Evolutionary conservation across 2,113 vertebrate genomes (phyloP).

Genomic region (Cyphomyrus plagiostoma): DNA sequence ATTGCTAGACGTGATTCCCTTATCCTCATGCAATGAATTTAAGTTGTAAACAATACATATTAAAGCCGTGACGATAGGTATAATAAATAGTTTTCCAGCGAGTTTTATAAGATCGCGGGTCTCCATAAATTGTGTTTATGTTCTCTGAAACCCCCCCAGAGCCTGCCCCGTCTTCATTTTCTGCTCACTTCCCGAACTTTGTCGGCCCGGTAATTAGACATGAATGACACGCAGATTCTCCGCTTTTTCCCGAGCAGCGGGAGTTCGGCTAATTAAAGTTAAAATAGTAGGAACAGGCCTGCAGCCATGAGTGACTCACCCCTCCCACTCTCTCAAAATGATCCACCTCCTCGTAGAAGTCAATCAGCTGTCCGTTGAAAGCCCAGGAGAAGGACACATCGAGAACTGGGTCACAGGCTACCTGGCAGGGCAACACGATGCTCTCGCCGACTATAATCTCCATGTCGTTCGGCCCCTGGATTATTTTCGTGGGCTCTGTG

Average conservation of each 20-base stretch:
- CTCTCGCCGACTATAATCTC: conserved; percentile 93
- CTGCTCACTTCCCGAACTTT: not conserved
- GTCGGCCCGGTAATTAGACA: not conserved
- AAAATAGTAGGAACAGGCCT: not conserved
- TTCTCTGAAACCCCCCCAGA: not conserved
- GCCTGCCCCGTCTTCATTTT: not conserved
- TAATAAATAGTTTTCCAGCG: not conserved
- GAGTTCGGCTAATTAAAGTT: not conserved
- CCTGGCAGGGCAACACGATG: conserved; percentile 85
- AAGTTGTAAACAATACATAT: not conserved
- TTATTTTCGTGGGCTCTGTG: conserved; percentile 85
- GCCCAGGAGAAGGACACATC: conserved; percentile 87
- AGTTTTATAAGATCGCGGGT: not conserved
- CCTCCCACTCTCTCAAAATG: conserved; percentile 89
- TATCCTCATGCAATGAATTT: not conserved
- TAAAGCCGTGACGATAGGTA: not conserved
- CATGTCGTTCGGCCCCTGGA: conserved; percentile 79
- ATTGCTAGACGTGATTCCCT: not conserved
- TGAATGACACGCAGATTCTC: not conserved
- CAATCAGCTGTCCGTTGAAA: conserved; percentile 77
- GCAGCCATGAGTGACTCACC: conserved; percentile 64
- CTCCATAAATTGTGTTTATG: not conserved
- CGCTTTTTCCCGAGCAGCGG: not conserved
- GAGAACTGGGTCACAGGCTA: conserved; percentile 76
- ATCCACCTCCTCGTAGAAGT: conserved; percentile 75